Evolutionary conservation across 2,797 vertebrate species (phyloP), one percentile per base, ranked within the genome.

Genomic region (Catostomus latipinnis): DNA sequence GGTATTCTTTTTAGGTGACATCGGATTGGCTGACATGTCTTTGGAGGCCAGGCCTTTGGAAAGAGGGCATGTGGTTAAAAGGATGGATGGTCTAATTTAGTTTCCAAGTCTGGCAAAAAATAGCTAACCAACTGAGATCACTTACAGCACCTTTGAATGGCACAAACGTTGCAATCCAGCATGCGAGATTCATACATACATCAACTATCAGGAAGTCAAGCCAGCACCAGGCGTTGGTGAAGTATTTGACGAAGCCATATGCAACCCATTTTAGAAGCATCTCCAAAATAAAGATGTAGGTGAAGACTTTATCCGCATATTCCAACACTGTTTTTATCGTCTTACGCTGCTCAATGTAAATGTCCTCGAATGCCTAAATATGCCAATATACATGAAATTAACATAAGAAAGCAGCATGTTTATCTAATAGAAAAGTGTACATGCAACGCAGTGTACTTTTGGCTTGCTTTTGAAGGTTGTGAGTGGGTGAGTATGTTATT

Each of bases 201-300:
- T 98, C 97, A 16, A 99, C 98, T 80, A 99, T 99, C 82, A 99
- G 92, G 91, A 99, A 99, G 93, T 99, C 98, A 13, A 99, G 93
- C 96, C 98, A 99, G 90, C 98, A 99, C 98, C 98, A 99, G 1
- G 97, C 97, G 76, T 99, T 99, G 83, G 98, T 99, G 90, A 99
- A 99, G 92, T 99, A 99, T 81, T 96, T 93, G 90, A 94, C 95
- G 82, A 99, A 99, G 82, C 97, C 98, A 11, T 99, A 99, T 0
- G 98, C 98, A 76, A 98, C 96, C 98, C 98, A 99, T 88, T 99
- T 99, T 75, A 99, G 88, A 90, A 99, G 92, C 98, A 99, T 99
- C 89, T 99, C 98, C 93, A 98, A 90, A 88, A 99, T 98, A 90
- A 99, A 99, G 88, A 99, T 78, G 1, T 99, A 99, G 0, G 98